Evolutionary conservation across 2,888 invertebrate species (phyloP), one percentile per base, ranked within the genome.

Genomic region (Agrotis exclamationis): DNA sequence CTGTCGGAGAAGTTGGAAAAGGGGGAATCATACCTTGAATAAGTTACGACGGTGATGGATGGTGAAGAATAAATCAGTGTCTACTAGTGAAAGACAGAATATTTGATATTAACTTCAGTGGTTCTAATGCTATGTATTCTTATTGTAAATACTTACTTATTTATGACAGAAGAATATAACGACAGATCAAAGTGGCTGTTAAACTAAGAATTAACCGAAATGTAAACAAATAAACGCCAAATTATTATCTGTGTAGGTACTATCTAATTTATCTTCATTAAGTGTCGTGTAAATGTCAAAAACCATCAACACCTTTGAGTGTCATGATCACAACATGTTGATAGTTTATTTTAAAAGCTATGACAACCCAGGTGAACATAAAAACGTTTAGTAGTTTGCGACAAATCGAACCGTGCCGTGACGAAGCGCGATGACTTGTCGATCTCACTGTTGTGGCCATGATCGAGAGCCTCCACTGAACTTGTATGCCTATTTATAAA

Each of bases 371-470:
- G 20, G 50, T 70, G 53, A 59, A 60, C 45, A 71, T 13, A 74
- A 80, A 82, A 80, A 69, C 68, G 50, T 76, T 79, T 76, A 62
- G 66, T 68, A 45, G 76, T 80, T 89, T 89, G 89, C 89, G 91
- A 92, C 91, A 89, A 92, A 92, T 90, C 88, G 88, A 86, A 85
- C 87, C 81, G 65, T 80, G 79, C 85, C 85, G 85, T 85, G 86
- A 78, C 85, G 83, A 83, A 81, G 77, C 68, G 88, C 89, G 90
- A 93, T 93, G 93, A 93, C 91, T 93, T 83, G 91, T 84, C 90
- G 85, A 88, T 89, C 86, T 85, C 86, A 89, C 89, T 88, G 87
- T 88, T 85, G 78, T 88, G 85, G 76, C 82, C 74, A 70, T 79
- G 82, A 77, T 70, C 84, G 82, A 88, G 83, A 86, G 85, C 76